A percentile compares a stretch with the other conserved stretches of the same genome.
phyloP scores from a whole-genome alignment of 1,140 invertebrate species.

The Caerostris darwini region DNA sequence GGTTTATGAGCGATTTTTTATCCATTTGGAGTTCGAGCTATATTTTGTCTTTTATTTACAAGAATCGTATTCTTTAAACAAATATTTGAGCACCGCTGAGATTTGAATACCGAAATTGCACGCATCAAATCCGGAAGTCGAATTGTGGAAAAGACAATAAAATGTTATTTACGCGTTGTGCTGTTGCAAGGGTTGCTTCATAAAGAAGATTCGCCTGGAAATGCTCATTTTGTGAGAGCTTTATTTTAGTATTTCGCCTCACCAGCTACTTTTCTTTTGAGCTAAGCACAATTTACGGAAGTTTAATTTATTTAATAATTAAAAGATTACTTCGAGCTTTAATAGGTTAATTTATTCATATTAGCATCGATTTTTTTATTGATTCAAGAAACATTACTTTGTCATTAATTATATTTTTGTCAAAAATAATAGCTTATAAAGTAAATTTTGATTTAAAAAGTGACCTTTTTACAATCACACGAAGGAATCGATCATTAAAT shows the following conservation, averaged over 20 bases:
- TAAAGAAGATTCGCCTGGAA: neutral
- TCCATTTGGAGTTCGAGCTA: neutral
- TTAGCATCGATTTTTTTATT: too few species aligned
- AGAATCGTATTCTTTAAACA: neutral
- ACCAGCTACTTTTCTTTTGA: neutral
- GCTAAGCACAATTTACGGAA: too few species aligned
- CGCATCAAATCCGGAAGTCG: neutral
- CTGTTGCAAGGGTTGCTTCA: neutral
- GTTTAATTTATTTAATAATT: too few species aligned
- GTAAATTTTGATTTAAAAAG: too few species aligned
- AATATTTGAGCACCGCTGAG: neutral
- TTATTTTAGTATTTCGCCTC: neutral
- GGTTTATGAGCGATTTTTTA: neutral
- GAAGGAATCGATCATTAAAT: too few species aligned
- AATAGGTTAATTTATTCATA: too few species aligned
- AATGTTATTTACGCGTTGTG: neutral
- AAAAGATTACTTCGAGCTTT: too few species aligned
- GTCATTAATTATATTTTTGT: too few species aligned
- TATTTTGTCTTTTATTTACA: neutral
- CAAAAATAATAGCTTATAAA: too few species aligned
- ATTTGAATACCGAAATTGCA: conserved; percentile 13
- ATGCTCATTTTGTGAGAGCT: neutral
- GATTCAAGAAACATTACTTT: too few species aligned
- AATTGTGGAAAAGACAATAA: neutral
- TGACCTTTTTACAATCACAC: too few species aligned